phyloP scores from a whole-genome alignment of 2,888 invertebrate genomes.

The Vanessa cardui region DNA sequence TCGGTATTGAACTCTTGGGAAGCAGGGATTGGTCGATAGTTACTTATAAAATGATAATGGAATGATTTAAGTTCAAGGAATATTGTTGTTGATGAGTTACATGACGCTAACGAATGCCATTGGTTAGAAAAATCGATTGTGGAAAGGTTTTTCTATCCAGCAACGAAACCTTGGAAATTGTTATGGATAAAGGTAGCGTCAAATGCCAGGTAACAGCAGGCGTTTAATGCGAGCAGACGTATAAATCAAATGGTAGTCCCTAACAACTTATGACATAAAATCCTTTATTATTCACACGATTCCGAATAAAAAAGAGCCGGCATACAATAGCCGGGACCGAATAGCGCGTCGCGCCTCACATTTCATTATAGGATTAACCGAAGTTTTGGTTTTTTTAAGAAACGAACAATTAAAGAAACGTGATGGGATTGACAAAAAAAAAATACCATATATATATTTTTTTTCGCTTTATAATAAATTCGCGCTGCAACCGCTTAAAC shows the following conservation, averaged over 20 bases:
- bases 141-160: conserved; percentile 1
- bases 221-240: conserved; percentile 44
- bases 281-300: conserved; percentile 74
- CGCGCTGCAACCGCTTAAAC: conserved; percentile 46
- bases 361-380: conserved; percentile 71
- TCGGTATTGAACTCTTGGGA: too few species aligned
- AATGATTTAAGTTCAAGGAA: too few species aligned
- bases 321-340: conserved; percentile 46
- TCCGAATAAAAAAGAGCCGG: conserved; percentile 54
- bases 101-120: too few species aligned
- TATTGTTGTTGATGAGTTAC: background rate
- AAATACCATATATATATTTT: conserved; percentile 53
- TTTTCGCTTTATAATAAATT: conserved; percentile 38
- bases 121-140: too few species aligned
- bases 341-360: conserved; percentile 60
- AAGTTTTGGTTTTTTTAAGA: conserved; percentile 66
- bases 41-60: too few species aligned
- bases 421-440: conserved; percentile 69
- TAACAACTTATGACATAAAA: conserved; percentile 78
- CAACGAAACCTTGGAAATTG: conserved; percentile 18
- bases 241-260: conserved; percentile 58
- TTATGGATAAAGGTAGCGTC: conserved; percentile 23
- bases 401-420: conserved; percentile 72
- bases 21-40: too few species aligned
- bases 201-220: conserved; percentile 31